Conservation (phyloP, 1,140 invertebrate species). For the Cepaea nemoralis region DNA sequence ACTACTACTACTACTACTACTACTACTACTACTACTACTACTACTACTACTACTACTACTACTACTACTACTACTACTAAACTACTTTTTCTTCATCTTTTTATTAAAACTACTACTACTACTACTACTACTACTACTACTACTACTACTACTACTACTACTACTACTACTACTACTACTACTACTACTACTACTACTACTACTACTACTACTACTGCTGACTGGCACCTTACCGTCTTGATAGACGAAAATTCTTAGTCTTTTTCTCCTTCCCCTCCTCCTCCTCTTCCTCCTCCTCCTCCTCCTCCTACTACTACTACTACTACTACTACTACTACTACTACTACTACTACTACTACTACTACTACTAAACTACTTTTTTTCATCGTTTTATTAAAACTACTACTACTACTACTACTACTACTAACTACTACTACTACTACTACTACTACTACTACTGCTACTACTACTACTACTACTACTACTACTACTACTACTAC, state of each 20-base stretch:
- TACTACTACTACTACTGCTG: slow-evolving; percentile 25
- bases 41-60: not conserved
- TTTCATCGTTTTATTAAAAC: no score
- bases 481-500: slow-evolving; percentile 24
- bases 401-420: not conserved
- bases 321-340: slow-evolving; percentile 25
- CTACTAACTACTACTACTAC: not conserved
- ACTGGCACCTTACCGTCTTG: not conserved
- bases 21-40: slow-evolving; percentile 27
- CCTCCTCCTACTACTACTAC: slow-evolving; percentile 22
- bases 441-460: not conserved
- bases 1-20: not conserved
- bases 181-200: slow-evolving; percentile 22
- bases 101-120: not conserved
- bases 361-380: no score
- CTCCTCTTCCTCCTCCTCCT: not conserved
- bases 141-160: slow-evolving; percentile 36
- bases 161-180: slow-evolving; percentile 33
- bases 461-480: slow-evolving; percentile 3
- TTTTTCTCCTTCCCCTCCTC: not conserved
- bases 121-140: slow-evolving; percentile 18
- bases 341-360: not conserved
- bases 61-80: not conserved
- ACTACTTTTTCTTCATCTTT: not conserved
- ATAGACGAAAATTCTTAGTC: no score